Evolutionary conservation across 2,113 vertebrate species (phyloP), one percentile per base, ranked within the genome.

Genomic region (Ctenodactylus gundi): DNA sequence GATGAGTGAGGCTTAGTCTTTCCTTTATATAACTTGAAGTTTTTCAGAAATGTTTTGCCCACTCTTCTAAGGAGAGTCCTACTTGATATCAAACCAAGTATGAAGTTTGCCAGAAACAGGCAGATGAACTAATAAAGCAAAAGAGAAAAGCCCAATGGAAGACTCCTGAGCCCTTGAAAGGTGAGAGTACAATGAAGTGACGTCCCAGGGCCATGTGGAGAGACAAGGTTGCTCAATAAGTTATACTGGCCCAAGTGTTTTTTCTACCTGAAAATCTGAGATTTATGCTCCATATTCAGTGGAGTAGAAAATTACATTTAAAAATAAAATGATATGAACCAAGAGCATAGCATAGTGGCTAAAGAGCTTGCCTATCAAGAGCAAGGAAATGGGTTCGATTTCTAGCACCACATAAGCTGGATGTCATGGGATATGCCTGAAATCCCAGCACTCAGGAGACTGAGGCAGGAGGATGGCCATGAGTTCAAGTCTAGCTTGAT

Each of bases 291-390:
- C 39, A 36, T 25, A 58, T 82, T 31, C 81, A 88, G 31, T 84
- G 25, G 27, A 90, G 1, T 34, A 85, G 88, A 91, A 73, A 82
- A 31, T 36, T 72, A 75, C 73, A 44, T 83, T 23, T 82, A 46
- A 88, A 95, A 91, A 58, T 75, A 75, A 88, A 60, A 87, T 73
- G 29, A n/a, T n/a, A n/a, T n/a, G n/a, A n/a, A n/a, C n/a, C n/a
- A n/a, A n/a, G n/a, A n/a, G n/a, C n/a, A n/a, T n/a, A n/a, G n/a
- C n/a, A n/a, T n/a, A n/a, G n/a, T n/a, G n/a, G n/a, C n/a, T n/a
- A n/a, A n/a, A n/a, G n/a, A n/a, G n/a, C n/a, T n/a, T n/a, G n/a
- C n/a, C n/a, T n/a, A n/a, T n/a, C n/a, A n/a, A n/a, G n/a, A n/a
- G n/a, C n/a, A n/a, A n/a, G n/a, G n/a, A n/a, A n/a, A n/a, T n/a